These are phyloP conservation scores for Sclerodermus sp. DNA, from an alignment of 2,888 invertebrate genomes.

Conservation along the genomic window DNA sequence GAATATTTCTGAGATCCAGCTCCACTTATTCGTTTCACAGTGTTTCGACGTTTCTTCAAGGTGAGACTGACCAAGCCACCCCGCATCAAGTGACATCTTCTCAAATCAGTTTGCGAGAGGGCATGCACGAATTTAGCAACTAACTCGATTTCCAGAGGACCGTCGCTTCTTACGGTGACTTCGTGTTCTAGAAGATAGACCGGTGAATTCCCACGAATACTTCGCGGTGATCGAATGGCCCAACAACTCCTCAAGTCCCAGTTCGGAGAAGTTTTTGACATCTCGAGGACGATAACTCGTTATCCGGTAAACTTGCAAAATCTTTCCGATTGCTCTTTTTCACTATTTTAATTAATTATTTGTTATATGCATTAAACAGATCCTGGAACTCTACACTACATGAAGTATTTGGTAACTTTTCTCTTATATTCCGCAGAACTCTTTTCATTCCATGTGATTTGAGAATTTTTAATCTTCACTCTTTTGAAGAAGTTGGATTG, in stretches of 20 bases:
- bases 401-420: no score
- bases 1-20: constrained; percentile 16
- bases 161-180: constrained; percentile 32
- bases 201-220: constrained; percentile 13
- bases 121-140: constrained; percentile 41
- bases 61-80: constrained; percentile 41
- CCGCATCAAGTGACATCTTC: constrained; percentile 25
- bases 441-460: no score
- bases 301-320: no score
- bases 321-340: no score
- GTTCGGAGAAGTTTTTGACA: constrained; percentile 23
- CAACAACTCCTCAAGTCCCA: constrained; percentile 39
- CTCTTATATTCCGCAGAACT: no score
- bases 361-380: no score
- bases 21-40: constrained; percentile 24
- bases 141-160: constrained; percentile 34
- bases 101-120: constrained; percentile 22
- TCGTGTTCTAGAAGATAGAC: constrained; percentile 40
- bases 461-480: no score
- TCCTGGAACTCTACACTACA: no score
- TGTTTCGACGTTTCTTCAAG: constrained; percentile 26
- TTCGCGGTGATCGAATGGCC: constrained; percentile 27
- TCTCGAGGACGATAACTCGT: constrained; percentile 12
- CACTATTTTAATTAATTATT: no score
- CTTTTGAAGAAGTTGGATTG: no score